These are phyloP conservation scores for Hyles lineata DNA, from an alignment of 2,888 invertebrate genomes.

Conservation along the genomic window DNA sequence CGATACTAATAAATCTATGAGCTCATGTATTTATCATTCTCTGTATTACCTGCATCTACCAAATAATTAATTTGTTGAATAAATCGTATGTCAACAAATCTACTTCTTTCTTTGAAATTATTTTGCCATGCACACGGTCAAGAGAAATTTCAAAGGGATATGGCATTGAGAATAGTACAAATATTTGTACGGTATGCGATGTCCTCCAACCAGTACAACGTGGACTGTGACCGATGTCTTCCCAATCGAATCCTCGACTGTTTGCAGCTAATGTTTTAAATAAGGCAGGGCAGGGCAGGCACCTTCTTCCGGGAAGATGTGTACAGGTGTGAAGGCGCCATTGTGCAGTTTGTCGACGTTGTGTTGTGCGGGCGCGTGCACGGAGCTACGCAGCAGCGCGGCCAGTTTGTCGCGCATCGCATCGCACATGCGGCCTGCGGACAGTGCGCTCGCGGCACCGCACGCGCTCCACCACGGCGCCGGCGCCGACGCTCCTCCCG, in stretches of 20 bases:
- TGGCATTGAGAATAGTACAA: no score
- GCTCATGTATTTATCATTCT: neutral
- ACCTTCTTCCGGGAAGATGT: conserved; percentile 70
- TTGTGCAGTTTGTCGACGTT: conserved; percentile 70
- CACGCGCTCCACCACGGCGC: conserved; percentile 47
- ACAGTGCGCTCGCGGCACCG: neutral
- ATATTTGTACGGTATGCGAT: no score
- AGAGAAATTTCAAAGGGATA: no score
- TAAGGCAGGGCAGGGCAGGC: neutral
- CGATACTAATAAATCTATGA: neutral
- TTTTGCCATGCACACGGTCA: no score
- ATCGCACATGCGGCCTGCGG: conserved; percentile 69
- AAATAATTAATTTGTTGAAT: neutral
- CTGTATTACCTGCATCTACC: neutral
- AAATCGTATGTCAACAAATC: neutral
- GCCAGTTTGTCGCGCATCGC: conserved; percentile 81
- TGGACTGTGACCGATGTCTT: no score
- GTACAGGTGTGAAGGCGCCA: conserved; percentile 66
- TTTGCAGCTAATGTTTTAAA: neutral
- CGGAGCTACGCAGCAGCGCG: conserved; percentile 70
- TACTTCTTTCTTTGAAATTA: no score
- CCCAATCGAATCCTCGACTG: no score
- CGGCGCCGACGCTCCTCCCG: conserved; percentile 63
- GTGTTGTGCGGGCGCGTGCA: conserved; percentile 62
- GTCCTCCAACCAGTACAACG: no score